phyloP scores from a whole-genome alignment of 2,113 vertebrate genomes.

The Chaetops frenatus region DNA sequence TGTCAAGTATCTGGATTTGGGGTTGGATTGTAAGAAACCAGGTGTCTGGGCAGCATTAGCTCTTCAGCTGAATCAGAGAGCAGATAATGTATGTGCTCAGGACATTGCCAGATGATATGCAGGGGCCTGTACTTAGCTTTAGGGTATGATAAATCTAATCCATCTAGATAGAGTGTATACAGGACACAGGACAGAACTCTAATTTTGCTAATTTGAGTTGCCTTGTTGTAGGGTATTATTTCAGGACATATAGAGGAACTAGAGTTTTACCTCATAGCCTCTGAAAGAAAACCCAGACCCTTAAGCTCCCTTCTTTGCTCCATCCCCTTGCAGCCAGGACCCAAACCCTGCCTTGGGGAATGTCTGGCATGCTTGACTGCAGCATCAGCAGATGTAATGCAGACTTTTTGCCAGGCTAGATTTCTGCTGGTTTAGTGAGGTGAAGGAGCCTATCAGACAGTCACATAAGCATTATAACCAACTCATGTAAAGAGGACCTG shows the following conservation, averaged over 20 bases:
- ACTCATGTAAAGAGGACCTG: not conserved
- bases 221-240: not conserved
- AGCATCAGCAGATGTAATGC: not conserved
- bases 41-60: rapidly evolving
- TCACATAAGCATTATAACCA: not conserved
- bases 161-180: not conserved
- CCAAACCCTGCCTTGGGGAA: not conserved
- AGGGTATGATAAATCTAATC: not conserved
- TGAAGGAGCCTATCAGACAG: not conserved
- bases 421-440: not conserved
- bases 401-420: not conserved
- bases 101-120: not conserved
- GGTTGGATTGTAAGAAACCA: not conserved
- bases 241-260: not conserved
- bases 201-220: not conserved
- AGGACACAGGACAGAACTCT: not conserved
- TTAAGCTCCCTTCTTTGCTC: not conserved
- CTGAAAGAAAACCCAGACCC: not conserved
- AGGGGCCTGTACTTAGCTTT: not conserved
- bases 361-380: not conserved
- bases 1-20: not conserved
- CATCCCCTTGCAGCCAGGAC: not conserved
- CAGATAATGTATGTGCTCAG: rapidly evolving
- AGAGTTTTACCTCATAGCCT: not conserved
- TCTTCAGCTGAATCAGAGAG: not conserved